Percentiles rank a stretch among this genome's conserved stretches.
Evolutionary conservation across 1,140 invertebrate species (phyloP).

Genomic region (Chrysomallon squamiferum): DNA sequence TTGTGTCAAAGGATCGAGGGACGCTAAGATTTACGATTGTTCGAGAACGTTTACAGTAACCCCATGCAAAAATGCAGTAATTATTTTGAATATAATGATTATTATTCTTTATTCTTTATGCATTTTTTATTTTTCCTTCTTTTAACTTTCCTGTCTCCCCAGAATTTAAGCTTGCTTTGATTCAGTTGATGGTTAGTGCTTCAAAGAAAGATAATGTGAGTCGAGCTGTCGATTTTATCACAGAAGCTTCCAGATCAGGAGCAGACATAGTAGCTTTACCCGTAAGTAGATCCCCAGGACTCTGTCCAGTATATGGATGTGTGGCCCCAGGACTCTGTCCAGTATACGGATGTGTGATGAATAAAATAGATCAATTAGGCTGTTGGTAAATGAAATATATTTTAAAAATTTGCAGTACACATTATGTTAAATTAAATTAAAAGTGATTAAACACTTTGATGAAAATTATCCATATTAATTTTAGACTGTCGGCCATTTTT

Average conservation of each 20-base stretch:
- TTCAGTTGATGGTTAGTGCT: constrained; percentile 79
- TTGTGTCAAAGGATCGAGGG: too few relatives aligned
- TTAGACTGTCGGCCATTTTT: too few relatives aligned
- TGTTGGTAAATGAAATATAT: not conserved
- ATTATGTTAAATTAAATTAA: not conserved
- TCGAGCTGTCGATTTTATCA: constrained; percentile 75
- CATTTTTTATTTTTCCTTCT: too few relatives aligned
- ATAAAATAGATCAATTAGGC: not conserved
- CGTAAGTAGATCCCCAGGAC: constrained; percentile 37
- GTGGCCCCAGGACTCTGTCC: not conserved
- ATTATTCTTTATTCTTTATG: too few relatives aligned
- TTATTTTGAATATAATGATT: too few relatives aligned
- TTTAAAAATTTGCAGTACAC: constrained; percentile 5
- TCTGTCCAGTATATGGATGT: not conserved
- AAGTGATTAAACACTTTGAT: not conserved
- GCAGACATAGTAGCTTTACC: constrained; percentile 83
- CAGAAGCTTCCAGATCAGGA: constrained; percentile 75
- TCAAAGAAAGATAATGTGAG: constrained; percentile 80
- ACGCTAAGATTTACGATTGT: too few relatives aligned
- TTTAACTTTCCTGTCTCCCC: constrained; percentile 2
- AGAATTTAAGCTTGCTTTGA: constrained; percentile 71
- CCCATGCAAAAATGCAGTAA: too few relatives aligned
- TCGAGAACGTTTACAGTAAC: too few relatives aligned
- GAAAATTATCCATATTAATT: not conserved
- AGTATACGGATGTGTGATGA: not conserved